Conservation (phyloP, 2,797 vertebrate genomes). For the Glossophaga mutica region DNA sequence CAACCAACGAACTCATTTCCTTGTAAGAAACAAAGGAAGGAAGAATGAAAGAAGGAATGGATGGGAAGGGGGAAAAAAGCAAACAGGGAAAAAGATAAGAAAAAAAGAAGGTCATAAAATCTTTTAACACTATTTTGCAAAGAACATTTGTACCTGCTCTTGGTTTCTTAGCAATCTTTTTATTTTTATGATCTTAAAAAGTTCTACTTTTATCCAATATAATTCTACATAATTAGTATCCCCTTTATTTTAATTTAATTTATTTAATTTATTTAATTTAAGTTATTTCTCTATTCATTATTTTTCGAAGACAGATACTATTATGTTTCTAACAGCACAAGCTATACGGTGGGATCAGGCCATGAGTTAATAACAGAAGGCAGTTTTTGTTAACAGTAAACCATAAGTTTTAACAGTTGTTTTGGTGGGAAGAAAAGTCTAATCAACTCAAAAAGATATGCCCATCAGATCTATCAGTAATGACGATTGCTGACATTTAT, state of each 20-base stretch:
- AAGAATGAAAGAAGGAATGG: not conserved
- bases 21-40: not conserved
- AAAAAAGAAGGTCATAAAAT: not conserved
- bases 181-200: not conserved
- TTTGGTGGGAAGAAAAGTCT: not conserved
- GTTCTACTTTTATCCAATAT: not conserved
- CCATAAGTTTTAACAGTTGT: not conserved
- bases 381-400: not conserved
- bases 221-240: not conserved
- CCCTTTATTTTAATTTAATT: not conserved
- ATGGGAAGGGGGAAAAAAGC: not conserved
- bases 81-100: not conserved
- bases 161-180: not conserved
- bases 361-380: not conserved
- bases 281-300: not conserved
- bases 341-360: not conserved
- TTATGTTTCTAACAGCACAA: not conserved
- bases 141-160: not conserved
- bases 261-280: no score
- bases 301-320: not conserved
- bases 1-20: not conserved
- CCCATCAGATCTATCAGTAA: not conserved
- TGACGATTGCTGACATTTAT: not conserved
- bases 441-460: not conserved
- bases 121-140: not conserved